Evolutionary conservation across 2,113 vertebrate species (phyloP), one percentile per base, ranked within the genome.

Genomic region (Psilopsiagon aurifrons): DNA sequence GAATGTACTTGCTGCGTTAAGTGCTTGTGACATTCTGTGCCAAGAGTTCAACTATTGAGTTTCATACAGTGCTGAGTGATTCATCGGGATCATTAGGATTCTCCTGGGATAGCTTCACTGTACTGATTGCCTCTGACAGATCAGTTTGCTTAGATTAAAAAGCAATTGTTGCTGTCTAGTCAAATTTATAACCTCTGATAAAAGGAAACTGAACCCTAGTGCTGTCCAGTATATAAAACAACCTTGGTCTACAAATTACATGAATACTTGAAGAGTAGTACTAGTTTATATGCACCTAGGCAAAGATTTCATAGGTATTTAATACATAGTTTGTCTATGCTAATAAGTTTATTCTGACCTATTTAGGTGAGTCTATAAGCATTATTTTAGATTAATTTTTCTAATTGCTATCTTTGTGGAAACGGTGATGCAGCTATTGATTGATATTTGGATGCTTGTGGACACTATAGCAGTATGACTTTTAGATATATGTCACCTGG

Each of bases 81-180:
- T 97, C 97, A 96, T 94, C 1, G 25, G 97, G 88, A 98, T 98
- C 98, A 98, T 98, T 98, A 96, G 93, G 96, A 94, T 97, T 97
- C 97, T 98, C 96, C 95, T 91, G 98, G 95, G 97, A 98, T 98
- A 76, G 96, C 86, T 96, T 95, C 33, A 49, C 88, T 29, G 10
- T 95, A 83, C 95, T 98, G 95, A 95, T 97, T 96, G 97, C 94
- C 97, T 98, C 97, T 98, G 98, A 98, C 98, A 97, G 93, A 96
- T 96, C 97, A 94, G 97, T 98, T 98, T 98, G 97, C 97, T 97
- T 94, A 97, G 98, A 98, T 99, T 98, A 98, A 98, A 98, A 98
- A 98, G 98, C 97, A 97, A 96, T 98, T 98, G 88, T 97, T 97
- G 88, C 94, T 98, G 97, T 98, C 98, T 97, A 92, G 97, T 97